phyloP scores from a whole-genome alignment of 2,797 vertebrate species.

The Sylvia borin region DNA sequence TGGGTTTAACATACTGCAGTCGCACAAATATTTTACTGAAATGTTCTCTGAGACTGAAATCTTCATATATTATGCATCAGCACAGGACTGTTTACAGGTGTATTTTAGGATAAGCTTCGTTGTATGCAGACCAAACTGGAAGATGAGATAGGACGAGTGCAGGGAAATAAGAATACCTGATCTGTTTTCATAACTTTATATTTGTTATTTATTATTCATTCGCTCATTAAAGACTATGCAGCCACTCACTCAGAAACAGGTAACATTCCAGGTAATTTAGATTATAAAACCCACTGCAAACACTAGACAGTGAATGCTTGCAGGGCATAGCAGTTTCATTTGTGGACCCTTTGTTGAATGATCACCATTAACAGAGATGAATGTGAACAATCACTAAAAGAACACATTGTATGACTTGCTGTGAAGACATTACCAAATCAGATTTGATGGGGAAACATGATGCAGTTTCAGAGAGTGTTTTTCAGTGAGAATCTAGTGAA shows the following conservation, averaged over 20 bases:
- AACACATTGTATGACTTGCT: background rate
- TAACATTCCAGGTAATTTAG: background rate
- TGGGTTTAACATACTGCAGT: background rate
- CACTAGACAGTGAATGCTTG: background rate
- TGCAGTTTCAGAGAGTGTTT: background rate
- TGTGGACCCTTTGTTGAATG: background rate
- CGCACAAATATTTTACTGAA: background rate
- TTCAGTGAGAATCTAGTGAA: background rate
- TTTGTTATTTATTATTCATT: background rate
- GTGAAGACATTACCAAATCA: background rate
- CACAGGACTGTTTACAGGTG: background rate
- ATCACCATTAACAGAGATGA: background rate
- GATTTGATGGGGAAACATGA: background rate
- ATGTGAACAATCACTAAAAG: background rate
- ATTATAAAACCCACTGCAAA: background rate
- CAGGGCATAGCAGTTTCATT: background rate
- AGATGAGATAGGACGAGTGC: background rate
- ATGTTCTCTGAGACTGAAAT: background rate
- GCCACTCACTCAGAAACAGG: background rate
- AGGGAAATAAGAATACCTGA: background rate
- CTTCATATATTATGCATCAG: background rate
- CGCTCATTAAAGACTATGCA: background rate
- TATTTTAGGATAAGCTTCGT: background rate
- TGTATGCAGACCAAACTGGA: background rate
- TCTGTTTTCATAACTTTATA: background rate